Conservation (phyloP, 1,140 invertebrate species). For the Cherax quadricarinatus region DNA sequence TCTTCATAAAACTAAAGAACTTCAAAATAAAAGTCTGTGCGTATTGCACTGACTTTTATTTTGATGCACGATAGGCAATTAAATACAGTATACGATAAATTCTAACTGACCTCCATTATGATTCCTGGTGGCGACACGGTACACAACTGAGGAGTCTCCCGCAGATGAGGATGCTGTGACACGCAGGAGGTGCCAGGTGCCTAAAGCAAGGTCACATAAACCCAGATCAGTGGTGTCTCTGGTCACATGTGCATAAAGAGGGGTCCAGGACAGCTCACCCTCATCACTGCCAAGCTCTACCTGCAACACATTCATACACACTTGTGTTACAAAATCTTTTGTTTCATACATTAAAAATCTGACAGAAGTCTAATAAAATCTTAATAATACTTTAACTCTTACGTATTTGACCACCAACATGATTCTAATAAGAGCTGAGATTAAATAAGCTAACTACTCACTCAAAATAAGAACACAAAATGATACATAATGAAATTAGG, state of each 20-base stretch:
- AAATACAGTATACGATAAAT: neutral
- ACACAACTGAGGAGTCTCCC: slow-evolving; percentile 62
- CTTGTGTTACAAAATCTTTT: no score
- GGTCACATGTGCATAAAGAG: slow-evolving; percentile 55
- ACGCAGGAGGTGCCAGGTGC: slow-evolving; percentile 48
- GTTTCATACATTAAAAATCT: no score
- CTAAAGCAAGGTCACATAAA: slow-evolving; percentile 56
- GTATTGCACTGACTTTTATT: neutral
- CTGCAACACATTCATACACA: neutral
- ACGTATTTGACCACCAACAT: no score
- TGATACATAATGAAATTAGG: no score
- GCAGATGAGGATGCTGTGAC: slow-evolving; percentile 62
- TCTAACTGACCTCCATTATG: slow-evolving; percentile 27
- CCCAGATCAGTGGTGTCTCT: slow-evolving; percentile 64
- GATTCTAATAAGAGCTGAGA: no score
- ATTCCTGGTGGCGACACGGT: slow-evolving; percentile 58
- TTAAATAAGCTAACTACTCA: no score
- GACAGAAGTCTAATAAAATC: no score
- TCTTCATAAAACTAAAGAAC: no score
- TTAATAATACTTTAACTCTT: no score
- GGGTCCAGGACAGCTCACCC: slow-evolving; percentile 5
- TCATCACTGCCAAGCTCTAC: slow-evolving; percentile 46
- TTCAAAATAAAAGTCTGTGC: no score
- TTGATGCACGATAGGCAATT: neutral
- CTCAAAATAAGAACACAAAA: no score